These are phyloP conservation scores for Chionis minor DNA, from an alignment of 2,113 vertebrate genomes.

Conservation along the genomic window DNA sequence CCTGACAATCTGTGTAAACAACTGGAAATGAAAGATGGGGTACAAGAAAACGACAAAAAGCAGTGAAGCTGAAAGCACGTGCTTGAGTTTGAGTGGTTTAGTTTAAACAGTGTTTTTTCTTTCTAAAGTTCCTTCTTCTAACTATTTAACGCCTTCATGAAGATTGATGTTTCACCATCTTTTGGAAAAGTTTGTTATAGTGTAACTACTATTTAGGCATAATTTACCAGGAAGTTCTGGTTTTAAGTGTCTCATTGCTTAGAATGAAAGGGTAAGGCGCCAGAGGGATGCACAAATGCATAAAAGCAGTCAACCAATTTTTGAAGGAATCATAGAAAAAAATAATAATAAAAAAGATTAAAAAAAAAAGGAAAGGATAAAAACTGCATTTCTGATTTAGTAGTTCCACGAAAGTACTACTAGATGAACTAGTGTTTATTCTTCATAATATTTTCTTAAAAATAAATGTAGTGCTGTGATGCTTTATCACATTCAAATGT, in stretches of 20 bases:
- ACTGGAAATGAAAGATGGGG: background rate
- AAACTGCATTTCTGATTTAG: background rate
- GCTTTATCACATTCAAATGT: background rate
- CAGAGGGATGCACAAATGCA: background rate
- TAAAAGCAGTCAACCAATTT: background rate
- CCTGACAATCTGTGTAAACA: background rate
- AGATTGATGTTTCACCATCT: background rate
- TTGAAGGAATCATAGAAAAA: background rate
- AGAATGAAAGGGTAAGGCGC: background rate
- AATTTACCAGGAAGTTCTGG: background rate
- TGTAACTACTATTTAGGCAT: background rate
- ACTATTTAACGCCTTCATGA: background rate
- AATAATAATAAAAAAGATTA: background rate
- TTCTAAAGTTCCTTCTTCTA: background rate
- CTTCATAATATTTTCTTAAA: background rate
- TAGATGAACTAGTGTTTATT: background rate
- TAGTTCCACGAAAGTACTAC: background rate
- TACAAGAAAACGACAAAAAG: background rate
- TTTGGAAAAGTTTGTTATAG: background rate
- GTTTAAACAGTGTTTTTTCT: background rate
- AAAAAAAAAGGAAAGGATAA: background rate
- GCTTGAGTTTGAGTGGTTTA: background rate
- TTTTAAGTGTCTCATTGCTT: background rate
- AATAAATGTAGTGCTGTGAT: background rate
- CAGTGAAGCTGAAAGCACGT: background rate